These are phyloP conservation scores for Salpingus planirostris DNA, from an alignment of 2,888 invertebrate species.

Conservation along the genomic window DNA sequence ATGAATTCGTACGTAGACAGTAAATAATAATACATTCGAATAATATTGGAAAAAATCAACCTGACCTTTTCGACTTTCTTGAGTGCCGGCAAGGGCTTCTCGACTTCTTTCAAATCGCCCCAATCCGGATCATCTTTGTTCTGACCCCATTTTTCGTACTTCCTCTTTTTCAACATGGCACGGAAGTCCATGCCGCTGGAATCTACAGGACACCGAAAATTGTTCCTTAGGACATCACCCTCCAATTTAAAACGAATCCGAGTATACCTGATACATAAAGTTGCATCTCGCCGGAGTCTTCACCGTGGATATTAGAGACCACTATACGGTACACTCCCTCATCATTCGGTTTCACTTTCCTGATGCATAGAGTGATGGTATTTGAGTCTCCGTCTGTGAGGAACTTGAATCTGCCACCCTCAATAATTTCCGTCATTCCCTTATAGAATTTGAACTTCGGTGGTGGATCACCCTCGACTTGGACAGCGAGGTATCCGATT, in stretches of 20 bases:
- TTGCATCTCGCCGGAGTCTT: constrained; percentile 92
- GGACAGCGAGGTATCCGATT: constrained; percentile 86
- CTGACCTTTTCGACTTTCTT: constrained; percentile 93
- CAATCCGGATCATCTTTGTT: constrained; percentile 88
- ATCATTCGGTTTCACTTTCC: constrained; percentile 94
- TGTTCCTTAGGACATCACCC: constrained; percentile 1
- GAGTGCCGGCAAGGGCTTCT: constrained; percentile 75
- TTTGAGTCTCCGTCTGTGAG: constrained; percentile 90
- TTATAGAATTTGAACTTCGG: constrained; percentile 95
- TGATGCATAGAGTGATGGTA: constrained; percentile 86
- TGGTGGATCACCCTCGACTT: constrained; percentile 89
- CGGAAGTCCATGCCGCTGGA: constrained; percentile 99
- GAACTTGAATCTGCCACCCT: constrained; percentile 92
- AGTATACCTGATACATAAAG: constrained; percentile 88
- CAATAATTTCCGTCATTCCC: constrained; percentile 85
- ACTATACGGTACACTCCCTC: constrained; percentile 93
- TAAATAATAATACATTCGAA: too few species aligned
- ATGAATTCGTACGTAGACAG: too few species aligned
- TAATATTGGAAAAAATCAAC: constrained; percentile 20
- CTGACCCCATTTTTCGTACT: constrained; percentile 88
- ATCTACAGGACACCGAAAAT: constrained; percentile 47
- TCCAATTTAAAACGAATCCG: not conserved
- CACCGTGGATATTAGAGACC: constrained; percentile 88
- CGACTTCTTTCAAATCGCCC: constrained; percentile 87
- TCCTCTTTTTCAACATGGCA: constrained; percentile 92